phyloP scores from a whole-genome alignment of 2,797 vertebrate genomes.

The Cyclopterus lumpus region DNA sequence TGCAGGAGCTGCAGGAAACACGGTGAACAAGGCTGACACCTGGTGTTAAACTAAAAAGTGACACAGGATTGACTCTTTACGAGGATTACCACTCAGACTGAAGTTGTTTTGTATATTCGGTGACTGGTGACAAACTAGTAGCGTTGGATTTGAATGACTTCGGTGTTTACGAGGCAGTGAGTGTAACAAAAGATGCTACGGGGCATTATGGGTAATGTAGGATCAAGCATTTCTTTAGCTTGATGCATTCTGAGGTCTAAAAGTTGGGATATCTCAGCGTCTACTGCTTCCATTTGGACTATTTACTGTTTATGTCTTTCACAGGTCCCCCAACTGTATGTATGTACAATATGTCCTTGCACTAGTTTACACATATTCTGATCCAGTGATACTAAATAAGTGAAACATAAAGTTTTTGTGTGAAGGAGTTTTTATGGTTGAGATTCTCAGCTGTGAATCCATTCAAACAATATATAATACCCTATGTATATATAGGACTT shows the following conservation, averaged over 20 bases:
- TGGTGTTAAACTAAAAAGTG: slow-evolving; percentile 49
- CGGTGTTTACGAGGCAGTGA: not conserved
- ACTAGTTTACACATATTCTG: too few species aligned
- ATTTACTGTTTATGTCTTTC: not conserved
- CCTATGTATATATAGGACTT: not conserved
- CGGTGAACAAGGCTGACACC: slow-evolving; percentile 59
- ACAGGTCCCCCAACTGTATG: not conserved
- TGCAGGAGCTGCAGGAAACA: slow-evolving; percentile 2
- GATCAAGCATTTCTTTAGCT: not conserved
- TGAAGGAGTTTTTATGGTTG: too few species aligned
- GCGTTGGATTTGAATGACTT: not conserved
- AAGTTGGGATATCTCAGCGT: not conserved
- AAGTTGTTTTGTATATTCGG: not conserved
- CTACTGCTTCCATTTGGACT: not conserved
- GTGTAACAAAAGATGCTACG: not conserved
- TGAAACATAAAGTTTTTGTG: too few species aligned
- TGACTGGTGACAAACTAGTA: not conserved
- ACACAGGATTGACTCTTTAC: not conserved
- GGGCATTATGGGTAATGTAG: not conserved
- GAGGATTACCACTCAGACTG: not conserved
- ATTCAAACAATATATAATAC: too few species aligned
- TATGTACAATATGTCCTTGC: too few species aligned
- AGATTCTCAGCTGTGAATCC: too few species aligned
- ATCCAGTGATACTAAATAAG: too few species aligned
- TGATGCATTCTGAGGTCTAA: not conserved